Evolutionary conservation across 2,888 invertebrate genomes (phyloP).

Genomic region (Cybosia mesomella): DNA sequence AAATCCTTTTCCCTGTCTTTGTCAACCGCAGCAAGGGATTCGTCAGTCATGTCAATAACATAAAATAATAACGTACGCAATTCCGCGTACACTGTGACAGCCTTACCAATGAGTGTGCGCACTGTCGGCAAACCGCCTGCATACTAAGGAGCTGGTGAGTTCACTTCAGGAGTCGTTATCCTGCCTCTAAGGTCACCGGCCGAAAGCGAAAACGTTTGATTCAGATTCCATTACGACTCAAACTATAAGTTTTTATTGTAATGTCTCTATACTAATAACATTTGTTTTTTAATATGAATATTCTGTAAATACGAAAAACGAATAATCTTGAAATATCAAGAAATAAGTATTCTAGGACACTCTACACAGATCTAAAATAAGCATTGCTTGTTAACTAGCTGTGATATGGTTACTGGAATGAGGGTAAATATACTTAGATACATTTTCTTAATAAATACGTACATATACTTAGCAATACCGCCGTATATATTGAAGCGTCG

Average conservation of each 20-base stretch:
- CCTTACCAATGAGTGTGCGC: constrained; percentile 27
- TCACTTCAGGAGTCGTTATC: constrained; percentile 64
- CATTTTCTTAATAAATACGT: too few relatives aligned
- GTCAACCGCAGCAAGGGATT: constrained; percentile 34
- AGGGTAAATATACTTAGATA: too few relatives aligned
- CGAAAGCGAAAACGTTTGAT: constrained; percentile 71
- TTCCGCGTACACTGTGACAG: constrained; percentile 37
- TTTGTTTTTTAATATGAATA: constrained; percentile 44
- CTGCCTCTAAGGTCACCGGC: constrained; percentile 68
- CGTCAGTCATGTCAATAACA: constrained; percentile 34
- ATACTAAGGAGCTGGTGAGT: constrained; percentile 62
- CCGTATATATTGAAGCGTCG: too few relatives aligned
- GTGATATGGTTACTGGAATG: too few relatives aligned
- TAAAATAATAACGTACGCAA: constrained; percentile 24
- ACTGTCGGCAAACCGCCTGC: constrained; percentile 44
- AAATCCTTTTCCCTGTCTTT: constrained; percentile 31
- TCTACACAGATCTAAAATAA: too few relatives aligned
- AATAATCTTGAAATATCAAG: not conserved
- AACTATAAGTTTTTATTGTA: not conserved
- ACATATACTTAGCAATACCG: too few relatives aligned
- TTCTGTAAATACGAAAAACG: not conserved
- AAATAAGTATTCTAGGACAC: too few relatives aligned
- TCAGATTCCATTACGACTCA: constrained; percentile 24
- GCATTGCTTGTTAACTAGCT: too few relatives aligned
- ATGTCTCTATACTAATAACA: constrained; percentile 29